Percentiles rank a stretch among this genome's conserved stretches.
Evolutionary conservation across 1,140 invertebrate species (phyloP).

Genomic region (Gonatopus flavifemur): DNA sequence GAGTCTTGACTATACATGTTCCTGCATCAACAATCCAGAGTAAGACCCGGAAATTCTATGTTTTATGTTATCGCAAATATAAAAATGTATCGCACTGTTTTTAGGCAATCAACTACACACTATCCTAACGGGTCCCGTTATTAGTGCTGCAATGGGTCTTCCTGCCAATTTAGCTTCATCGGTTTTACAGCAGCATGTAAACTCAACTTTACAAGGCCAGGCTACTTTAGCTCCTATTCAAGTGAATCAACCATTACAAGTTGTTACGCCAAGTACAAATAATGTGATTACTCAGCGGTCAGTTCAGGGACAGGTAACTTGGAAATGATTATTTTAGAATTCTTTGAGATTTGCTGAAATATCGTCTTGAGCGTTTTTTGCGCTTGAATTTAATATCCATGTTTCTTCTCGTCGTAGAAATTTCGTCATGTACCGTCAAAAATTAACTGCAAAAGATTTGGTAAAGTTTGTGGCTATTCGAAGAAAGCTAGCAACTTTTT

Average conservation of each 20-base stretch:
- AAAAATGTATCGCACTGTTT: conserved; percentile 18
- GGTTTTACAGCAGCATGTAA: conserved; percentile 83
- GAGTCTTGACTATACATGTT: conserved; percentile 80
- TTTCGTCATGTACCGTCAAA: too few relatives aligned
- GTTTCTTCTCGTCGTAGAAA: too few relatives aligned
- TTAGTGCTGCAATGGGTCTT: conserved; percentile 81
- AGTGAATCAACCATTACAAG: conserved; percentile 45
- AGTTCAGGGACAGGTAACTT: conserved; percentile 37
- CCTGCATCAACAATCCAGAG: conserved; percentile 79
- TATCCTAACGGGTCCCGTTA: conserved; percentile 79
- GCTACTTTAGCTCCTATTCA: conserved; percentile 51
- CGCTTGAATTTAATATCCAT: too few relatives aligned
- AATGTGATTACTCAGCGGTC: conserved; percentile 38
- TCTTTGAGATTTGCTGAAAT: too few relatives aligned
- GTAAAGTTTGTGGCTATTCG: too few relatives aligned
- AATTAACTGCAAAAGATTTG: too few relatives aligned
- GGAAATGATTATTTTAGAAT: background rate
- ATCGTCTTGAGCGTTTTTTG: too few relatives aligned
- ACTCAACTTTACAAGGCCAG: conserved; percentile 69
- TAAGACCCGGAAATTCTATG: conserved; percentile 33
- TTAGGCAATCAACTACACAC: conserved; percentile 63
- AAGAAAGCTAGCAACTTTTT: too few relatives aligned
- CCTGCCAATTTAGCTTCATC: conserved; percentile 76
- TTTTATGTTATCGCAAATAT: background rate
- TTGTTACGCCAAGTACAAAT: conserved; percentile 39